Base-by-base conservation (phyloP, 1,140 invertebrate species). In the Cardiocondyla obscurior region DNA sequence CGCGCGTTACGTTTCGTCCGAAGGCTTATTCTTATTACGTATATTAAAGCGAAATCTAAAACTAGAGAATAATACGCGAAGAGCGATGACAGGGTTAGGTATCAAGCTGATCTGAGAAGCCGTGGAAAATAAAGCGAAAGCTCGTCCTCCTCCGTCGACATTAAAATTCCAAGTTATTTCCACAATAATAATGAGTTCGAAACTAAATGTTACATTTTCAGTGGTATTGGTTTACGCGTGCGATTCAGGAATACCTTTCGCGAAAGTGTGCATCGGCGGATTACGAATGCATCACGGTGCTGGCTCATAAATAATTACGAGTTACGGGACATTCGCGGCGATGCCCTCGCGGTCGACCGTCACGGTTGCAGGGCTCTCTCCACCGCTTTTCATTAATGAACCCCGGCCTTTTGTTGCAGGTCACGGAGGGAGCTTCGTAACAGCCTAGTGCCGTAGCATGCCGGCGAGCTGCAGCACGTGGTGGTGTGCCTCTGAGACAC, bases 391-490 rank as follows among this genome's bases (percentile, higher is more conserved):
- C 22, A 67, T n/a, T n/a, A n/a, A n/a, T 67, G 55, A 79, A 67
- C 46, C 62, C n/a, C 62, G 46, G 69, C 74, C 74, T 79, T 87
- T 87, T 36, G 36, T 70, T 33, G 55, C 58, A 87, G 88, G 81
- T 87, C 89, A 84, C 81, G 82, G 86, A 87, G 84, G 85, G 82
- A 81, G 81, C 83, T 81, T 83, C 81, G 85, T 73, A 82, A 62
- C 67, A 90, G 89, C 64, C 60, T 76, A 90, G 91, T 86, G 81
- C 91, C 92, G 91, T 92, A 93, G 92, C 92, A 93, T 92, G 92
- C 90, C 91, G 90, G 88, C 89, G 85, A 88, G 88, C 89, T 87
- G 88, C 83, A 89, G 69, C 70, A 73, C 86, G 69, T 88, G 91
- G 88, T 88, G 86, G 85, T 85, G 88, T 83, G 87, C 84, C 86